Conservation (phyloP, 2,113 vertebrate species). For the Suncus etruscus region DNA sequence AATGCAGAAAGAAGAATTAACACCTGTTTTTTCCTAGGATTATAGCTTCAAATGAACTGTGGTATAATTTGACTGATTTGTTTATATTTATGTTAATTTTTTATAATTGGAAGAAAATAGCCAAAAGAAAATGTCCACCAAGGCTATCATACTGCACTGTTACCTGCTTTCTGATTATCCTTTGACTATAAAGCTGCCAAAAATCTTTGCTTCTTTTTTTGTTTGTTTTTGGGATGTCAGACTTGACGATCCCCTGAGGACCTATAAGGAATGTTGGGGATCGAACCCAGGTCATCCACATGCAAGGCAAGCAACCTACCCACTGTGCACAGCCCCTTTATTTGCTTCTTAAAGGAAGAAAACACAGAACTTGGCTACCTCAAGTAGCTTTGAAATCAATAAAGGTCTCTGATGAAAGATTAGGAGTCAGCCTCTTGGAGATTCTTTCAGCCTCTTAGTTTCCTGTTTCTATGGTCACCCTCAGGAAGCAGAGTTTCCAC, state of each 20-base stretch:
- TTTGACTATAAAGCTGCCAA: slow-evolving; percentile 1
- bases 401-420: background rate
- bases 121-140: slow-evolving; percentile 20
- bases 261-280: too few species aligned
- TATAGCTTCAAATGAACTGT: background rate
- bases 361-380: background rate
- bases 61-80: background rate
- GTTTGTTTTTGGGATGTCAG: too few species aligned
- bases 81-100: background rate
- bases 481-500: background rate
- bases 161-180: slow-evolving; percentile 14
- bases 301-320: too few species aligned
- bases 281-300: too few species aligned
- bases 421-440: slow-evolving; percentile 16
- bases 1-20: background rate
- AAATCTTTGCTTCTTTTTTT: background rate
- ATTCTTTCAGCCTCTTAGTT: slow-evolving; percentile 20
- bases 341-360: slow-evolving; percentile 12
- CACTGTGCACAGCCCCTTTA: background rate
- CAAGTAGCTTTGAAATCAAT: slow-evolving; percentile 33
- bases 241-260: too few species aligned
- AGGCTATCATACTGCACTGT: background rate
- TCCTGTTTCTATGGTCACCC: slow-evolving; percentile 61
- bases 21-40: slow-evolving; percentile 10
- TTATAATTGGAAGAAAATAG: slow-evolving; percentile 29